phyloP scores from a whole-genome alignment of 1,140 invertebrate genomes.

The Idris sp. region DNA sequence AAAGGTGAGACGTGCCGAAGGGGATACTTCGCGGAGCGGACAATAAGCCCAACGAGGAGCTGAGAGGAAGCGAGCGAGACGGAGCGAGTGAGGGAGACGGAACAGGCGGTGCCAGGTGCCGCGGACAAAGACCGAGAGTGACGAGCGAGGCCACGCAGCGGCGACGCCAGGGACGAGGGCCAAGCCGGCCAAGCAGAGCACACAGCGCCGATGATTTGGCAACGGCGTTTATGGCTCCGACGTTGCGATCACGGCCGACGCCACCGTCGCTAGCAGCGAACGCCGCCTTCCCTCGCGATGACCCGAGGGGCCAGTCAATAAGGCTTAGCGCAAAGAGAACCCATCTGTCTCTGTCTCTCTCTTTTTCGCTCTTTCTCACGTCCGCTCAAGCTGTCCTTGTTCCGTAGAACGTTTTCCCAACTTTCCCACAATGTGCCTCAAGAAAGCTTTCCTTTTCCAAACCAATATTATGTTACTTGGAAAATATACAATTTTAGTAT shows the following conservation, averaged over 20 bases:
- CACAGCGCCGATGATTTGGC: slow-evolving; percentile 73
- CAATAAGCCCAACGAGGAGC: slow-evolving; percentile 66
- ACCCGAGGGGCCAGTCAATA: slow-evolving; percentile 67
- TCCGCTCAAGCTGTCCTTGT: too few species aligned
- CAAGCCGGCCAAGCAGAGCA: slow-evolving; percentile 27
- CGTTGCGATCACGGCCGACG: slow-evolving; percentile 62
- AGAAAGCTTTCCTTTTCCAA: slow-evolving; percentile 3
- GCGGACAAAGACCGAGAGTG: too few species aligned
- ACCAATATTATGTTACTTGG: too few species aligned
- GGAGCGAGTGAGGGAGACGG: slow-evolving; percentile 24
- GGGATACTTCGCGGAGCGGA: slow-evolving; percentile 67
- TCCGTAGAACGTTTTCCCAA: too few species aligned
- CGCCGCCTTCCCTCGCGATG: slow-evolving; percentile 60
- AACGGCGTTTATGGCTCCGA: slow-evolving; percentile 75
- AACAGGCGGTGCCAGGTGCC: too few species aligned
- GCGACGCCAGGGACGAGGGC: slow-evolving; percentile 27
- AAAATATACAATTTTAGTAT: too few species aligned
- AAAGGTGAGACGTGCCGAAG: slow-evolving; percentile 73
- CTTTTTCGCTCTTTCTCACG: slow-evolving; percentile 29
- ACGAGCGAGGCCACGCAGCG: slow-evolving; percentile 59
- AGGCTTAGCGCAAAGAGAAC: slow-evolving; percentile 60
- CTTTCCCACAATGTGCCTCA: too few species aligned
- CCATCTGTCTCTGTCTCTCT: slow-evolving; percentile 4
- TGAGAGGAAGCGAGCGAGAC: slow-evolving; percentile 45
- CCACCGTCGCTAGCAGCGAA: slow-evolving; percentile 17